phyloP scores from a whole-genome alignment of 1,140 invertebrate species.

The Maniola jurtina region DNA sequence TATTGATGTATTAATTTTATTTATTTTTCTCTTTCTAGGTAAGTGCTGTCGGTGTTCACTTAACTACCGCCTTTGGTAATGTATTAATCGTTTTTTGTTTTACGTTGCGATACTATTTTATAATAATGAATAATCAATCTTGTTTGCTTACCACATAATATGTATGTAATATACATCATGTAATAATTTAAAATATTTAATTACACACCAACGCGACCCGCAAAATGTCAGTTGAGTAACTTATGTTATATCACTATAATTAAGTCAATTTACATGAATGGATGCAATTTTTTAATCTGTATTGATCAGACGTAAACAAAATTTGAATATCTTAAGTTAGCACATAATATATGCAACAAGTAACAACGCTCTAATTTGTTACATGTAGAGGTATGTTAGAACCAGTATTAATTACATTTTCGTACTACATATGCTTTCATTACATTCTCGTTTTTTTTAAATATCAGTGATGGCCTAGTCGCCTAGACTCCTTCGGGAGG shows the following conservation, averaged over 20 bases:
- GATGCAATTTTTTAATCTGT: slow-evolving; percentile 9
- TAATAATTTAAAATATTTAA: slow-evolving; percentile 26
- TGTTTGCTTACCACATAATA: not conserved
- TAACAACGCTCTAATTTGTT: not conserved
- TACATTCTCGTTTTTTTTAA: no score
- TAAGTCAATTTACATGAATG: slow-evolving; percentile 9
- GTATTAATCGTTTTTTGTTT: slow-evolving; percentile 5
- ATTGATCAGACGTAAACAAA: slow-evolving; percentile 1
- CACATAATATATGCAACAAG: not conserved
- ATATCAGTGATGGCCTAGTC: no score
- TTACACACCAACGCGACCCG: slow-evolving; percentile 20
- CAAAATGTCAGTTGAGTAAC: slow-evolving; percentile 18
- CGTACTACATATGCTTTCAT: no score
- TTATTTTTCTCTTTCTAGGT: slow-evolving; percentile 44
- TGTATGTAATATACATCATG: slow-evolving; percentile 22
- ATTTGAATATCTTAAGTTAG: not conserved
- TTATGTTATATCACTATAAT: slow-evolving; percentile 13
- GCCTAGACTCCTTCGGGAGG: no score
- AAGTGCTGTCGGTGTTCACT: slow-evolving; percentile 25
- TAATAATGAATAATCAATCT: slow-evolving; percentile 16
- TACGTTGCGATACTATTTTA: not conserved
- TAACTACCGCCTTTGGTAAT: slow-evolving; percentile 1
- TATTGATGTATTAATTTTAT: not conserved
- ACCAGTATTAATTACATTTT: no score
- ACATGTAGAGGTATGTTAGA: not conserved